Conservation (phyloP, 2,888 invertebrate species). For the Pyrrhia umbra region DNA sequence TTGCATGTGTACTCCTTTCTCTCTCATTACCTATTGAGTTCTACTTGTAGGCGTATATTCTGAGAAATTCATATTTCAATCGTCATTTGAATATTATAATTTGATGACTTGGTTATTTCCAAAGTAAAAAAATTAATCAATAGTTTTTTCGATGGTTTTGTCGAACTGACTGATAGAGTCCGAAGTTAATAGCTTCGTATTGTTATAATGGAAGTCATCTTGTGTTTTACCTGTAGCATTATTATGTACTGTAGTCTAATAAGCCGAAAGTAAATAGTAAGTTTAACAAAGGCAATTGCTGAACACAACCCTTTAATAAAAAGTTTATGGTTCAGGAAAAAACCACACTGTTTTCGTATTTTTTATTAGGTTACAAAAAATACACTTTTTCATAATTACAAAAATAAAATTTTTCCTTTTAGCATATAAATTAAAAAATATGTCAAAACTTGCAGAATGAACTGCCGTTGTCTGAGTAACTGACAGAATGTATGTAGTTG, state of each 20-base stretch:
- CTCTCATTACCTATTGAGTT: no score
- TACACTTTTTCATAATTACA: no score
- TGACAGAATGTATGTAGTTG: no score
- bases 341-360: no score
- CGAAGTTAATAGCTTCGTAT: conserved; percentile 17
- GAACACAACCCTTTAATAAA: not conserved
- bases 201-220: conserved; percentile 11
- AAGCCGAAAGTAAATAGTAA: not conserved
- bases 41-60: not conserved
- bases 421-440: not conserved
- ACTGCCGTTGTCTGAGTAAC: not conserved
- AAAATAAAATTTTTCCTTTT: not conserved
- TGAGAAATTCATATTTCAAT: conserved; percentile 2
- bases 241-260: not conserved
- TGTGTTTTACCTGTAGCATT: conserved; percentile 10
- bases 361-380: no score
- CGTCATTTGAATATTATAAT: conserved; percentile 4
- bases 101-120: conserved; percentile 13
- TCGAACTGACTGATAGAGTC: not conserved
- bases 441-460: conserved; percentile 30
- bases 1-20: no score
- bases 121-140: conserved; percentile 28
- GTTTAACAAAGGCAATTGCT: not conserved
- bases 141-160: conserved; percentile 19
- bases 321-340: no score